phyloP scores from a whole-genome alignment of 2,797 vertebrate genomes.

The Salarias fasciatus region DNA sequence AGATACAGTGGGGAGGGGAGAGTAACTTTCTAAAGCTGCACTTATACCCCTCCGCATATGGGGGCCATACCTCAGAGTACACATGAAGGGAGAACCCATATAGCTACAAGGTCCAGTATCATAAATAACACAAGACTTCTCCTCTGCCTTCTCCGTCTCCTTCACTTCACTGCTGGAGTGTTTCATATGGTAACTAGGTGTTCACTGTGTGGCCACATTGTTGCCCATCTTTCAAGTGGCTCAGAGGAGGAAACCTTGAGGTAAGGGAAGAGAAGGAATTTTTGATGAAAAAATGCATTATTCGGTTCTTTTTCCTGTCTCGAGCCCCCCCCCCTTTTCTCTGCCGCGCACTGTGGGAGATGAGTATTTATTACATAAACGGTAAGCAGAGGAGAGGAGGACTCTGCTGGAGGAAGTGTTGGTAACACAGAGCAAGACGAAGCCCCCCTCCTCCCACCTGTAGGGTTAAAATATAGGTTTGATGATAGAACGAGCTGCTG shows the following conservation, averaged over 20 bases:
- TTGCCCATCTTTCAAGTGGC: constrained; percentile 86
- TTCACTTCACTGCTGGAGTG: constrained; percentile 78
- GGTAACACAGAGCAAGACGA: constrained; percentile 50
- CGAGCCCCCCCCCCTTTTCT: constrained; percentile 48
- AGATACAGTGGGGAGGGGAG: constrained; percentile 59
- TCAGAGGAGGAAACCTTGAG: constrained; percentile 86
- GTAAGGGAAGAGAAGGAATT: constrained; percentile 85
- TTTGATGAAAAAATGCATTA: constrained; percentile 87
- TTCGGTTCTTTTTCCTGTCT: constrained; percentile 73
- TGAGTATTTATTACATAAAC: constrained; percentile 86
- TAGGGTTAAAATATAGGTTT: constrained; percentile 44
- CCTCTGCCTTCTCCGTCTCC: constrained; percentile 71
- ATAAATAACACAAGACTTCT: constrained; percentile 87
- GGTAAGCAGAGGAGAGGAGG: constrained; percentile 53
- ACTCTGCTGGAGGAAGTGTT: constrained; percentile 34
- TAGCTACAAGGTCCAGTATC: constrained; percentile 83
- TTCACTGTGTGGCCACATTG: constrained; percentile 86
- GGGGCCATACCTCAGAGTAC: constrained; percentile 78
- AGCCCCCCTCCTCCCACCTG: constrained; percentile 35
- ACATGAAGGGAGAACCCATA: constrained; percentile 80
- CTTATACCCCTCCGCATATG: constrained; percentile 76
- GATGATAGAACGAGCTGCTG: constrained; percentile 21
- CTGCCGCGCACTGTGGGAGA: constrained; percentile 73
- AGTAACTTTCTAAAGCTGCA: constrained; percentile 73
- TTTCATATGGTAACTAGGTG: constrained; percentile 90